Base-by-base conservation (phyloP, 2,888 invertebrate genomes). In the Pyrgus malvae region DNA sequence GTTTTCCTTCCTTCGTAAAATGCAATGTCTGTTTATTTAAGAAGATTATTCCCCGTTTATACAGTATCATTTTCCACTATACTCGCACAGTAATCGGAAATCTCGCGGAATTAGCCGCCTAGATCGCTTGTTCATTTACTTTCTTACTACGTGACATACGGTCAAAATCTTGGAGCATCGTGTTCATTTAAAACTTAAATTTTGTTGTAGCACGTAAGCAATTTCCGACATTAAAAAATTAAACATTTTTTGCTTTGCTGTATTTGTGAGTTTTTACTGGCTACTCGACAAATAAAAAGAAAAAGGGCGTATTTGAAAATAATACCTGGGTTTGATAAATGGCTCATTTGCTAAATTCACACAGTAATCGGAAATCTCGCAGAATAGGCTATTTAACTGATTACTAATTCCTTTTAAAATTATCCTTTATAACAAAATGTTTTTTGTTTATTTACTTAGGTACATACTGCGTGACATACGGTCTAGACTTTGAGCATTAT, bases 11-110 rank as follows among this genome's bases (percentile, higher is more conserved):
- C 68, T 76, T 69, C 73, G 72, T 80, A 82, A 82, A 81, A 74
- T 80, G 83, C 80, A 80, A 72, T 65, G 69, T 70, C 75, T 82
- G 77, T 85, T 85, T 84, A 76, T 76, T 78, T 67, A 72, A 69
- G 77, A 72, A 83, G 83, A 86, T 85, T 84, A 85, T 83, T 83
- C 83, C 74, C 82, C 78, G 77, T 66, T 69, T 78, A 81, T 78
- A 81, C 77, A 70, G 72, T 72, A 78, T 80, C 75, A 66, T 74
- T 69, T 78, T 76, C 76, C 77, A 64, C 67, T 60, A 56, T 63
- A 62, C 68, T 33, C 46, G 72, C 73, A 73, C 68, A 71, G 69
- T 75, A 72, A 73, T 76, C 69, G 70, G 72, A 72, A 70, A 68
- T 76, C 72, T 75, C 62, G 65, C 58, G 69, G 76, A 80, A 83